Percentiles rank a stretch among this genome's conserved stretches.
Evolutionary conservation across 2,888 invertebrate genomes (phyloP).

Genomic region (Cacoxenus indagator): DNA sequence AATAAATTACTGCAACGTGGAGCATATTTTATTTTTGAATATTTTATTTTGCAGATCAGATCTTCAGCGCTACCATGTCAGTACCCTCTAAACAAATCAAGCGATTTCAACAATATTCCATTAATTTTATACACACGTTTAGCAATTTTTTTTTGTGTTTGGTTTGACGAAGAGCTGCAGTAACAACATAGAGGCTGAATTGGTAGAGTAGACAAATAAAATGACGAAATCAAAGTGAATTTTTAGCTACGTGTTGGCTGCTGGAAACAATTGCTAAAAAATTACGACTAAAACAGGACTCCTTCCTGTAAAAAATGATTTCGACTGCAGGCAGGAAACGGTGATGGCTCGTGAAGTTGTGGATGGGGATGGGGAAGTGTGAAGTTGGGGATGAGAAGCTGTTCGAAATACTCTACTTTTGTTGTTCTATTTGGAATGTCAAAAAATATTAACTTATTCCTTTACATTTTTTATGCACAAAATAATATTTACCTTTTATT

Average conservation of each 20-base stretch:
- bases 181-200: neutral
- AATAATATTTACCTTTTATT: constrained; percentile 2
- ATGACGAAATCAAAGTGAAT: neutral
- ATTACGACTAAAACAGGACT: constrained; percentile 15
- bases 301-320: neutral
- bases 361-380: neutral
- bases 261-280: constrained; percentile 31
- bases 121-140: constrained; percentile 17
- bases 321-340: neutral
- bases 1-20: constrained; percentile 1
- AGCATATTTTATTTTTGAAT: constrained; percentile 17
- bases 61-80: no score
- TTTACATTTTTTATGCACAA: constrained; percentile 28
- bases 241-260: constrained; percentile 18
- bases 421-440: constrained; percentile 40
- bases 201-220: neutral
- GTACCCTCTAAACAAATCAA: neutral
- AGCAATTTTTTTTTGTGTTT: neutral
- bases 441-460: constrained; percentile 51
- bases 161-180: neutral
- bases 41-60: constrained; percentile 9
- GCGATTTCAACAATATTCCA: constrained; percentile 3
- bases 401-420: no score
- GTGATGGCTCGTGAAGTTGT: no score
- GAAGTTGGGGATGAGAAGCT: neutral